Evolutionary conservation across 2,113 vertebrate species (phyloP).

Genomic region (Rhinolophus ferrumequinum): DNA sequence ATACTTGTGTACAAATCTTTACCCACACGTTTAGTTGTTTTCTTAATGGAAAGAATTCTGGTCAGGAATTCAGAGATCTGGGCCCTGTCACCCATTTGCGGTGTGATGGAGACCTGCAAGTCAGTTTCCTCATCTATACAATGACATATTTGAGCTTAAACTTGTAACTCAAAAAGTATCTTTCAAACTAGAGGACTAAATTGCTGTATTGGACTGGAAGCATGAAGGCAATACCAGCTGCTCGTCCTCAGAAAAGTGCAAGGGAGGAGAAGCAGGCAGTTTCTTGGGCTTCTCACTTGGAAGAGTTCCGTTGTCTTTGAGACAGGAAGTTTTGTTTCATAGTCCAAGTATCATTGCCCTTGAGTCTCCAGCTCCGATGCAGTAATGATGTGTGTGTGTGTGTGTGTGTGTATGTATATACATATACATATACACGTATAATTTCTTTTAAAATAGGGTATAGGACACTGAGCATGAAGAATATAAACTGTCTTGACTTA

Average conservation of each 20-base stretch:
- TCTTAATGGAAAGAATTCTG: neutral
- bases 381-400: neutral
- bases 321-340: neutral
- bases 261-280: neutral
- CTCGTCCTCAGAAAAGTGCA: neutral
- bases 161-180: neutral
- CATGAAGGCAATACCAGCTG: neutral
- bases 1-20: neutral
- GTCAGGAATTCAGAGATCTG: rapidly evolving
- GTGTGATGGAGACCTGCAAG: neutral
- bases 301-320: neutral
- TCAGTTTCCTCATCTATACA: neutral
- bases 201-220: neutral
- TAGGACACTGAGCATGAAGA: slow-evolving; percentile 18
- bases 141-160: neutral
- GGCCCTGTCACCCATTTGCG: neutral
- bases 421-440: neutral
- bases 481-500: neutral
- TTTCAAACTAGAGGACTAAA: neutral
- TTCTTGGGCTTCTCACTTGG: neutral
- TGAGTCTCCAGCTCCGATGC: neutral
- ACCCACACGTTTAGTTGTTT: neutral
- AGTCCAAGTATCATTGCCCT: neutral
- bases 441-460: neutral
- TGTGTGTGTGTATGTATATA: neutral